phyloP scores from a whole-genome alignment of 2,113 vertebrate species.

The Coracopsis vasa region DNA sequence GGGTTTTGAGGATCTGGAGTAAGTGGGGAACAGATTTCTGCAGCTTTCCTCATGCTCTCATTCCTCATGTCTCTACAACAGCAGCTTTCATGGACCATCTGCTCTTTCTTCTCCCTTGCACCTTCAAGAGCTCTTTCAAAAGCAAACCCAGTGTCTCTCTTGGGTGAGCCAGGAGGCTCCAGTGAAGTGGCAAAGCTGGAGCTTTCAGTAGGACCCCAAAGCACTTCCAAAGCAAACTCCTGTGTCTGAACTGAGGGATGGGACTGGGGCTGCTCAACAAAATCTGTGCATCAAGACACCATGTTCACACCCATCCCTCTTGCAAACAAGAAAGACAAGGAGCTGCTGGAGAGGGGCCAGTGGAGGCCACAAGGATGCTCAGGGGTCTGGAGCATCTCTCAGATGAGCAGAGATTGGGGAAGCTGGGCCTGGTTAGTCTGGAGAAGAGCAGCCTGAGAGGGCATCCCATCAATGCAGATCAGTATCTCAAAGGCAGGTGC shows the following conservation, averaged over 20 bases:
- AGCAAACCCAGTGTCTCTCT: neutral
- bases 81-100: neutral
- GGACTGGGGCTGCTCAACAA: neutral
- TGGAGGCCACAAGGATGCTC: neutral
- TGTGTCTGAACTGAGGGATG: rapidly evolving
- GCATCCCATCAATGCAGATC: neutral
- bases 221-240: neutral
- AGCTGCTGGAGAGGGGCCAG: neutral
- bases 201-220: neutral
- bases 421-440: neutral
- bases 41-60: neutral
- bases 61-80: neutral
- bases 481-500: neutral
- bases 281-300: neutral
- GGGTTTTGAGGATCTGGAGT: neutral
- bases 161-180: neutral
- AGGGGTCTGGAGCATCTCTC: neutral
- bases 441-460: neutral
- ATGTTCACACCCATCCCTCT: neutral
- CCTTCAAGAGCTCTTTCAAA: neutral
- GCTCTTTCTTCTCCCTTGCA: neutral
- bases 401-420: neutral
- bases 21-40: neutral
- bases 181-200: neutral
- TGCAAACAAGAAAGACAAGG: neutral